Evolutionary conservation across 2,888 invertebrate genomes (phyloP).

Genomic region (Chloroclysta siterata): DNA sequence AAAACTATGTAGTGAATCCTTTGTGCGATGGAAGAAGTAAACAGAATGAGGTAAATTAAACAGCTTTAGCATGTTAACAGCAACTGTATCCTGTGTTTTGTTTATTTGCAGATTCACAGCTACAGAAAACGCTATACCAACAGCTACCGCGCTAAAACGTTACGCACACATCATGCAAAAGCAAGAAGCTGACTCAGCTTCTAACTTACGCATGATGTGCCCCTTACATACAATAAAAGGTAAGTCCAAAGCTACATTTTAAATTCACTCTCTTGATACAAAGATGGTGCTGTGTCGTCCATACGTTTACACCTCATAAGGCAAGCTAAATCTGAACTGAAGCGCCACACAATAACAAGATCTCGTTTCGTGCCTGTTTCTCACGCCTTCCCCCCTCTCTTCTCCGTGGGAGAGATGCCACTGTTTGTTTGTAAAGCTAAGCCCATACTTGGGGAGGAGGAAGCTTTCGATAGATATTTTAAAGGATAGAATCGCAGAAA

Average conservation of each 20-base stretch:
- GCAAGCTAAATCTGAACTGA: conserved; percentile 35
- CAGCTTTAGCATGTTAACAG: conserved; percentile 5
- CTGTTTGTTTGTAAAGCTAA: conserved; percentile 36
- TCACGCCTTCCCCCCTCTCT: conserved; percentile 37
- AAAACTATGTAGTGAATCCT: conserved; percentile 14
- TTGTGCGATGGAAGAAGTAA: conserved; percentile 13
- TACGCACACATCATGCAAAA: background rate
- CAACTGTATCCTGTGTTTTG: conserved; percentile 17
- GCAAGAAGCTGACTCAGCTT: no score
- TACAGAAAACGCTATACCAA: background rate
- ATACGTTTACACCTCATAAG: conserved; percentile 36
- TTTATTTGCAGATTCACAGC: conserved; percentile 18
- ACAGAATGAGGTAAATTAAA: conserved; percentile 15
- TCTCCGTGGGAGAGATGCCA: conserved; percentile 50
- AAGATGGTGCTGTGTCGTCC: conserved; percentile 19
- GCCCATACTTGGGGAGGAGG: conserved; percentile 32
- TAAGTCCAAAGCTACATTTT: conserved; percentile 6
- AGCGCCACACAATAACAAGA: conserved; percentile 40
- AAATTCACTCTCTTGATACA: conserved; percentile 32
- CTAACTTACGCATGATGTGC: no score
- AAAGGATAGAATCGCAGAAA: conserved; percentile 8
- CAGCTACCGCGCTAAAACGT: background rate
- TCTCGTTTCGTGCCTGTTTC: conserved; percentile 38
- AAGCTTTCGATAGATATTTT: conserved; percentile 21
- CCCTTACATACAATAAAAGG: no score